Conservation (phyloP, 1,140 invertebrate genomes). For the Melipona quadrifasciata region DNA sequence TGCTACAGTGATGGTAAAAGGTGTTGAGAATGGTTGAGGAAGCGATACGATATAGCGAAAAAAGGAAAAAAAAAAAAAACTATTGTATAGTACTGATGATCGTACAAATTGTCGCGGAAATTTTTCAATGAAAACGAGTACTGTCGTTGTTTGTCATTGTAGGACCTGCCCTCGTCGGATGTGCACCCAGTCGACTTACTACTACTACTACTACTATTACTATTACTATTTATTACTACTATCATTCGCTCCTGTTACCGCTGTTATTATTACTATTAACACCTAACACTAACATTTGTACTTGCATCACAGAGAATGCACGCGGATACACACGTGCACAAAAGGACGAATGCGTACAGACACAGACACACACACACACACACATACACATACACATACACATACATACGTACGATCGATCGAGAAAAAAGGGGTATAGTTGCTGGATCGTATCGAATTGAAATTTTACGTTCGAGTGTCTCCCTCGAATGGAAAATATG, state of each 20-base stretch:
- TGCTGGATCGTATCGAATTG: not conserved
- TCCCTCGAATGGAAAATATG: not conserved
- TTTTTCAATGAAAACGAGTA: not conserved
- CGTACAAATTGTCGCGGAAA: conserved; percentile 32
- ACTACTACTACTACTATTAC: conserved; percentile 44
- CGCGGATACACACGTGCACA: conserved; percentile 12
- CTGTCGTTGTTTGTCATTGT: conserved; percentile 38
- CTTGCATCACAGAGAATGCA: conserved; percentile 44
- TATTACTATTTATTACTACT: conserved; percentile 52
- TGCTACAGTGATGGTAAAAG: not conserved
- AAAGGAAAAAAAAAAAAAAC: not conserved
- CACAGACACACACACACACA: conserved; percentile 12
- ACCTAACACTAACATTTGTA: conserved; percentile 59
- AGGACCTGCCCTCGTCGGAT: conserved; percentile 75
- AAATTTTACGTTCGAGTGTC: not conserved
- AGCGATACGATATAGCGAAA: not conserved
- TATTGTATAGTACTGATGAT: not conserved
- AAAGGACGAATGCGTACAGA: conserved; percentile 13
- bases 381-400: conserved; percentile 5
- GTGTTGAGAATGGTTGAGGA: not conserved
- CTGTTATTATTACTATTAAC: conserved; percentile 54
- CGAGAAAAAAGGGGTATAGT: conserved; percentile 18
- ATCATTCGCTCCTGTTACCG: conserved; percentile 39
- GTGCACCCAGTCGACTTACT: conserved; percentile 53
- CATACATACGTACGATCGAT: conserved; percentile 13